These are phyloP conservation scores for Oxystoma pomonae DNA, from an alignment of 2,888 invertebrate species.

Conservation along the genomic window DNA sequence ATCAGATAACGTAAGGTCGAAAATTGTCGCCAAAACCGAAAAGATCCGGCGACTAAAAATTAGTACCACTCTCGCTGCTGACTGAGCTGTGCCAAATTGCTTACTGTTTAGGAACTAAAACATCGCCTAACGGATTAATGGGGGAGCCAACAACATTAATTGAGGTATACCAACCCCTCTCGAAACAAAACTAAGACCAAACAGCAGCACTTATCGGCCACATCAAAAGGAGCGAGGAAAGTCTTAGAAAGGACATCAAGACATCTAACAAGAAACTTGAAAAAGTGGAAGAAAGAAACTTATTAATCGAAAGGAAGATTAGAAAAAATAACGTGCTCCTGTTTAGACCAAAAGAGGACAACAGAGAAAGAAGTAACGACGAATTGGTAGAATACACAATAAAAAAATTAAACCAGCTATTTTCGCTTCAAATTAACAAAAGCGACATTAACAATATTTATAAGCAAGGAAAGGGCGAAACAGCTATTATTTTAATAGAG, in stretches of 20 bases:
- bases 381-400: background rate
- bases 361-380: too few species aligned
- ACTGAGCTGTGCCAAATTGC: background rate
- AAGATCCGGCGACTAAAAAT: too few species aligned
- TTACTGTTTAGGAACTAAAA: background rate
- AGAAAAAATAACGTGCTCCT: constrained; percentile 2
- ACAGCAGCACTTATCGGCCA: background rate
- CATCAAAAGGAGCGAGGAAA: background rate
- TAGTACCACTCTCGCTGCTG: background rate
- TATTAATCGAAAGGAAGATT: background rate
- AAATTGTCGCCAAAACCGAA: too few species aligned
- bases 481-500: background rate
- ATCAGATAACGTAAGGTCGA: too few species aligned
- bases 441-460: constrained; percentile 2
- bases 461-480: background rate
- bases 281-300: background rate
- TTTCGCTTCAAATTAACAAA: background rate
- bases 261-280: background rate
- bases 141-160: background rate
- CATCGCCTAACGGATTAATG: background rate
- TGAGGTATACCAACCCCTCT: background rate
- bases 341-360: background rate
- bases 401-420: background rate
- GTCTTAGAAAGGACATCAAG: background rate
- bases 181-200: background rate